Conservation (phyloP, 23 tunicate species). For the Halocynthia aurantium region DNA sequence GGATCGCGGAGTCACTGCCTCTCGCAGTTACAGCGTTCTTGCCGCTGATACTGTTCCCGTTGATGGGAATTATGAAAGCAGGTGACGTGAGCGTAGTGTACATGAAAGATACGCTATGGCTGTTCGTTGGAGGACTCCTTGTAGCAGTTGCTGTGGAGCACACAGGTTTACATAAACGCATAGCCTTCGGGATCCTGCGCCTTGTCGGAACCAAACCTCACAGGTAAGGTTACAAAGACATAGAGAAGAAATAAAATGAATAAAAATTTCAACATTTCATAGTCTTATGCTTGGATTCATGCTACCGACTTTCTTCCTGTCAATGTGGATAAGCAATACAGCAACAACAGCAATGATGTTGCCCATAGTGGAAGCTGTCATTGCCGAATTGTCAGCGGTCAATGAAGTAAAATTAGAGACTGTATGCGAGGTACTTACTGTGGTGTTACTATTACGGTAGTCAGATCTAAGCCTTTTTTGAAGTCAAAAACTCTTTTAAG, state of each 20-base stretch:
- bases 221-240: constrained; percentile 16
- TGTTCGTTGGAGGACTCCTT: constrained; percentile 56
- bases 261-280: neutral
- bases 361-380: constrained; percentile 17
- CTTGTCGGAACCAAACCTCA: constrained; percentile 41
- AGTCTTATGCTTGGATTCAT: constrained; percentile 63
- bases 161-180: constrained; percentile 48
- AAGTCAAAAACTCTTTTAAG: no score
- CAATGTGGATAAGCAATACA: constrained; percentile 72
- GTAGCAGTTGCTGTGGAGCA: constrained; percentile 55
- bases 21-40: constrained; percentile 49
- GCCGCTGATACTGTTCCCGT: constrained; percentile 55
- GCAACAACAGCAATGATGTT: constrained; percentile 29
- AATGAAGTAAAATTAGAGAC: neutral
- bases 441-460: no score
- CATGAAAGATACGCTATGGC: constrained; percentile 53
- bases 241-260: no score
- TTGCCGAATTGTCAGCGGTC: neutral
- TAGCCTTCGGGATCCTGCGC: constrained; percentile 37
- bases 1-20: constrained; percentile 60
- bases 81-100: constrained; percentile 55
- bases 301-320: constrained; percentile 49
- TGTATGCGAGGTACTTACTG: no score
- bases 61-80: constrained; percentile 53
- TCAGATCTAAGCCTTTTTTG: no score